Base-by-base conservation (phyloP, 2,797 vertebrate species). In the Cottoperca gobio region DNA sequence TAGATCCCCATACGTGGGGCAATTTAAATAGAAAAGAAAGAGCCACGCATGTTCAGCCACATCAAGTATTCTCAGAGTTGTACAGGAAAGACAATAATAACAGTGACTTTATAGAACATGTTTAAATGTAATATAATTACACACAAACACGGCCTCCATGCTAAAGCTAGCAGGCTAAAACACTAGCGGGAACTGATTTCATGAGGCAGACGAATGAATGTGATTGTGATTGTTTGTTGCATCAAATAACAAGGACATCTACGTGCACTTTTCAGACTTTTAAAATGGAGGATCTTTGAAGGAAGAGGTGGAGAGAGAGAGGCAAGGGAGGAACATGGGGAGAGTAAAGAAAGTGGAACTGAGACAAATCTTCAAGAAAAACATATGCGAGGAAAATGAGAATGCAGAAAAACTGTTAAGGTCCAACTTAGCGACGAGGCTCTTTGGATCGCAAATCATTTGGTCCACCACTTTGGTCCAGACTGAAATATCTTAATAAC, bases 1-100 rank as follows among this genome's bases (percentile, higher is more conserved):
- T 28, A 48, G 19, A 67, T 70, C 19, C 37, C 35, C 39, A 63
- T 42, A 53, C 59, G 31, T 24, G 49, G 31, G 48, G 5, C 28
- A 52, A 67, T 70, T 80, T 12, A 55, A 46, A 48, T 9, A 24
- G 24, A 45, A 42, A 52, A 42, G 19, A 65, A 12, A 40, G 39
- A 43, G 50, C 28, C 58, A 62, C 17, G 21, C 19, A 17, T 65
- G 28, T 39, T 62, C 39, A 79, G 55, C 8, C 54, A 33, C 45
- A 48, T 78, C 2, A 60, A 11, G 16, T 28, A 45, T 45, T 37
- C 0, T 35, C 19, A 1, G 52, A 10, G 59, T 60, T 24, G 28
- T 35, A 69, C 49, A 62, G 19, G 8, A 21, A 42, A 62, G 24
- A 13, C 21, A 37, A 60, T 50, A 31, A 33, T 37, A 39, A 54